phyloP scores from a whole-genome alignment of 2,888 invertebrate genomes.

The Arenicola marina region DNA sequence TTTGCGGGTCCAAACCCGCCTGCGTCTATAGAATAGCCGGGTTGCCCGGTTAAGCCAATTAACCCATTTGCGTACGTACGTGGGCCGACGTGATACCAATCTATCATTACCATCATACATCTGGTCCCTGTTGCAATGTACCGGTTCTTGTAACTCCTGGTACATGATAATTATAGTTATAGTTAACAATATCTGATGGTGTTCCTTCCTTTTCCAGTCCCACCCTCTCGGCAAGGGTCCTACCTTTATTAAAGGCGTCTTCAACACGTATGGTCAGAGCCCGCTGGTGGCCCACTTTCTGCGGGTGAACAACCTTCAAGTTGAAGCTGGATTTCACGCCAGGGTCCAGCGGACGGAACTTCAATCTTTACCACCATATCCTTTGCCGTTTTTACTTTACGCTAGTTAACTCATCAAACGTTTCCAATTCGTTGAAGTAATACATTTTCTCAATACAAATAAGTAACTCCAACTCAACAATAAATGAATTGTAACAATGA shows the following conservation, averaged over 20 bases:
- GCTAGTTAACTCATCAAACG: neutral
- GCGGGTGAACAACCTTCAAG: constrained; percentile 43
- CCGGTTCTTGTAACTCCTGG: too few species aligned
- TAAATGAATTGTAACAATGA: neutral
- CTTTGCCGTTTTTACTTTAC: constrained; percentile 33
- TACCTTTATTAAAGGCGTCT: constrained; percentile 44
- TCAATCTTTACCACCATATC: constrained; percentile 56
- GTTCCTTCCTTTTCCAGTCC: constrained; percentile 32
- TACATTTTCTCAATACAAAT: neutral
- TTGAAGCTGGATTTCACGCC: constrained; percentile 42
- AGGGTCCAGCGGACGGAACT: constrained; percentile 51
- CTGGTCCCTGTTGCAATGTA: too few species aligned
- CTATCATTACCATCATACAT: too few species aligned
- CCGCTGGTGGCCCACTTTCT: constrained; percentile 57
- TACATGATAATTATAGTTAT: too few species aligned
- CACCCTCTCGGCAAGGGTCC: constrained; percentile 55
- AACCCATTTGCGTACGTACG: too few species aligned
- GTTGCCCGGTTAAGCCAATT: too few species aligned
- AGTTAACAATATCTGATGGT: too few species aligned
- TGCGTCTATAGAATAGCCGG: too few species aligned
- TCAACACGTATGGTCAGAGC: constrained; percentile 52
- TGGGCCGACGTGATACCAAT: too few species aligned
- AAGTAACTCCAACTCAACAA: neutral
- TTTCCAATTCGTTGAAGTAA: neutral
- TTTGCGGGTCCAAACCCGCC: too few species aligned